Evolutionary conservation across 2,113 vertebrate species (phyloP).

Genomic region (Misgurnus mizolepis): DNA sequence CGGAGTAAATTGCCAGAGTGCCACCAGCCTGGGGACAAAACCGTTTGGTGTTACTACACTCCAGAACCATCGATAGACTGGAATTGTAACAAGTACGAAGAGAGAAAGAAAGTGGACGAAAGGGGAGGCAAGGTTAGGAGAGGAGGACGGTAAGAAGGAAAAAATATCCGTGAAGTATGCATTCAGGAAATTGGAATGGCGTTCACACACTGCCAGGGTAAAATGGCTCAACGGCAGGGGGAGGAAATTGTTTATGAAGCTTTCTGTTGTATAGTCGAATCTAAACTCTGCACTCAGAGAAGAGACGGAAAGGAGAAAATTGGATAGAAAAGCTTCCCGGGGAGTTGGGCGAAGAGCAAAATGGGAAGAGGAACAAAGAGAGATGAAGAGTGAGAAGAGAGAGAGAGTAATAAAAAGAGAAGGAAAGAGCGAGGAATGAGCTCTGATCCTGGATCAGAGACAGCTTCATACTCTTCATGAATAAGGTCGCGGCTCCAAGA

Average conservation of each 20-base stretch:
- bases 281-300: slow-evolving; percentile 67
- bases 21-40: slow-evolving; percentile 72
- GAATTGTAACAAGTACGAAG: slow-evolving; percentile 63
- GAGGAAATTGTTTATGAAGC: slow-evolving; percentile 80
- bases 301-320: slow-evolving; percentile 67
- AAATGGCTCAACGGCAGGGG: slow-evolving; percentile 70
- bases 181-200: slow-evolving; percentile 79
- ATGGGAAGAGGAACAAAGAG: slow-evolving; percentile 50
- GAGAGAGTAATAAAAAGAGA: slow-evolving; percentile 13
- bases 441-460: slow-evolving; percentile 71
- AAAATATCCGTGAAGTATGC: slow-evolving; percentile 72
- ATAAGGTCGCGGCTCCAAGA: slow-evolving; percentile 56
- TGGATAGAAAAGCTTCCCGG: slow-evolving; percentile 73
- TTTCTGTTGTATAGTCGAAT: slow-evolving; percentile 69
- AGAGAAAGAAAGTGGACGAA: slow-evolving; percentile 52
- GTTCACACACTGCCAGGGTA: slow-evolving; percentile 70
- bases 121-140: slow-evolving; percentile 51
- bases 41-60: slow-evolving; percentile 65
- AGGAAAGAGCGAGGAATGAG: slow-evolving; percentile 55
- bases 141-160: slow-evolving; percentile 22
- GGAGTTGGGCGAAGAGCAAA: slow-evolving; percentile 48
- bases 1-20: slow-evolving; percentile 31
- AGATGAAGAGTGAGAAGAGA: slow-evolving; percentile 63
- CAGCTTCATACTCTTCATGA: slow-evolving; percentile 59
- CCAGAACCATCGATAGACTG: slow-evolving; percentile 74